Base-by-base conservation (phyloP, 1,140 invertebrate species). In the Musca domestica region DNA sequence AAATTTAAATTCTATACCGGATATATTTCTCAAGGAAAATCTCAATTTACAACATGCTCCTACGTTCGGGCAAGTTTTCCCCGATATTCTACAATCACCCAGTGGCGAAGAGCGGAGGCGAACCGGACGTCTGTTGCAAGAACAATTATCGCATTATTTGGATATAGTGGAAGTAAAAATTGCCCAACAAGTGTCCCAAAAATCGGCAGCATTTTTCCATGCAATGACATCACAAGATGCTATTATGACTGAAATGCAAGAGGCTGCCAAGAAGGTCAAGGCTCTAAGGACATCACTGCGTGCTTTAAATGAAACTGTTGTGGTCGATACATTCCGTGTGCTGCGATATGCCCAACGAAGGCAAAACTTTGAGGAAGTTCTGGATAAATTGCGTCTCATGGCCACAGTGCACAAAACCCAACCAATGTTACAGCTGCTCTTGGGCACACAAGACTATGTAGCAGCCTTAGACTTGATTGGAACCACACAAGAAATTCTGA, bases 341-440 rank as follows among this genome's bases (percentile, higher is more conserved):
- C 83, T 97, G 72, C 87, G 86, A 68, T 85, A 88, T 63, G 87
- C 88, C 22, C 85, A 86, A 74, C 86, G 86, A 1, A 85, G 87
- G 70, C 84, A 84, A 19, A 91, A 92, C 81, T 83, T 89, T 34
- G 82, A 85, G 49, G 75, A 86, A 71, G 86, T 90, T 1, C 82
- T 89, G 74, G 88, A 91, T 71, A 88, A 96, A 85, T 84, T 98
- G 20, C 94, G 95, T 81, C 83, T 98, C 61, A 98, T 98, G 91
- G 88, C 92, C 25, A 97, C 94, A 1, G 95, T 99, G 6, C 91
- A 98, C 81, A 96, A 99, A 85, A 98, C 97, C 54, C 98, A 99
- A 82, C 93, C 95, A 3, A 98, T 95, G 77, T 93, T 99, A 75
- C 96, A 99, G 80, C 85, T 96, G 49, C 84, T 99, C 12, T 84